Conservation (phyloP, 2,888 invertebrate genomes). For the Leptothorax acervorum region DNA sequence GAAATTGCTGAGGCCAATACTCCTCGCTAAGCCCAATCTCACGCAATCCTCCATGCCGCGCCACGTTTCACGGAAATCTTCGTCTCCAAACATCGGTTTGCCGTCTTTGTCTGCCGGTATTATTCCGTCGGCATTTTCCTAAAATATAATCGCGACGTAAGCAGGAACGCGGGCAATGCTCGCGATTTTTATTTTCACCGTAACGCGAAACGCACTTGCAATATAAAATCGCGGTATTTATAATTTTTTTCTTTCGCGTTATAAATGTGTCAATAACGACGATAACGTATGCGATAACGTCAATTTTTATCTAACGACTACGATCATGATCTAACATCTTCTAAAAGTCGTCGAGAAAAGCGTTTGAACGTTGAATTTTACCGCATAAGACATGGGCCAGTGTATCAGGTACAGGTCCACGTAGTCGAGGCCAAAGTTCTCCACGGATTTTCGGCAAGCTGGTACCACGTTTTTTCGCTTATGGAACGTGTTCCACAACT, state of each 20-base stretch:
- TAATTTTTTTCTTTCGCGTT: neutral
- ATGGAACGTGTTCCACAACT: conserved; percentile 88
- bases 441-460: conserved; percentile 74
- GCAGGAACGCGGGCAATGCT: neutral
- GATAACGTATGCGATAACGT: neutral
- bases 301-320: neutral
- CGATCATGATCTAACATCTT: neutral
- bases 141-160: neutral
- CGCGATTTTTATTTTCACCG: neutral
- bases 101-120: conserved; percentile 55
- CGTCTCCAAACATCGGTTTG: conserved; percentile 10
- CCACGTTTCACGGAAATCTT: conserved; percentile 88
- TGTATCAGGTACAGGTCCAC: conserved; percentile 95
- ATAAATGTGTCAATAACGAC: neutral
- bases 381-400: conserved; percentile 92
- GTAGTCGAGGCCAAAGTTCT: conserved; percentile 88
- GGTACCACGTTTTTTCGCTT: conserved; percentile 82
- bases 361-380: conserved; percentile 50
- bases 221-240: neutral
- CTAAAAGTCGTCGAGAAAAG: neutral
- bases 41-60: conserved; percentile 91
- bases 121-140: conserved; percentile 53
- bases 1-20: conserved; percentile 94
- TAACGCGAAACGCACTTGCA: neutral
- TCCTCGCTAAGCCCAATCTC: conserved; percentile 88